Base-by-base conservation (phyloP, 2,888 invertebrate species). In the Allolobophora icterica region DNA sequence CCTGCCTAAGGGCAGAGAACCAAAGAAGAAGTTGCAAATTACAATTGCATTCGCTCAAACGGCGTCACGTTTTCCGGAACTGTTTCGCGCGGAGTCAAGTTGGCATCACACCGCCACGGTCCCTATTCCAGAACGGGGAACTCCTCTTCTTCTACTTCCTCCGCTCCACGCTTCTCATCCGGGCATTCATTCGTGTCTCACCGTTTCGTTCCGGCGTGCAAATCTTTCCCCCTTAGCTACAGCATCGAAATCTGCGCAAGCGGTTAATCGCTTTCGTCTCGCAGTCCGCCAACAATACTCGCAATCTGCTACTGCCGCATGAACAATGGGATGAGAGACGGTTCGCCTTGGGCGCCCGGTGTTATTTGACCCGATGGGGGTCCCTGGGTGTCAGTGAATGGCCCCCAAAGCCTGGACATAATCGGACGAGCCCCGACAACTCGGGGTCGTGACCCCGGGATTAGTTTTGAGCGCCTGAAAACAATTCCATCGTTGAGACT, bases 171-270 rank as follows among this genome's bases (percentile, higher is more conserved):
- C n/a, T 11, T n/a, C n/a, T 71, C 71, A 71, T 71, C 71, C 71
- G 71, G 71, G n/a, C 71, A 71, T 71, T 71, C 71, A n/a, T 71
- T 71, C 71, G 71, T n/a, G 71, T 71, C 71, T n/a, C 71, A 6
- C 71, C n/a, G n/a, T n/a, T 71, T 71, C 71, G 71, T 71, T 71
- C 71, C 71, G 24, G 30, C 71, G 71, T 71, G 71, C 71, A 71
- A 71, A 71, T n/a, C 71, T n/a, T 71, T 71, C n/a, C 71, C 71
- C n/a, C 71, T 30, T 71, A 52, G 24, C 24, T 24, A 24, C 52
- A 24, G 8, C 24, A 2, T 19, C 13, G 45, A 45, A 45, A 11
- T 19, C 45, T 17, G 13, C 1, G 45, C 52, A 11, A 52, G 24
- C 52, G 71, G 30, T 8, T 71, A 71, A 71, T 71, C n/a, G 71